Evolutionary conservation across 2,797 vertebrate species (phyloP), one percentile per base, ranked within the genome.

Genomic region (Chloroceryle amazona): DNA sequence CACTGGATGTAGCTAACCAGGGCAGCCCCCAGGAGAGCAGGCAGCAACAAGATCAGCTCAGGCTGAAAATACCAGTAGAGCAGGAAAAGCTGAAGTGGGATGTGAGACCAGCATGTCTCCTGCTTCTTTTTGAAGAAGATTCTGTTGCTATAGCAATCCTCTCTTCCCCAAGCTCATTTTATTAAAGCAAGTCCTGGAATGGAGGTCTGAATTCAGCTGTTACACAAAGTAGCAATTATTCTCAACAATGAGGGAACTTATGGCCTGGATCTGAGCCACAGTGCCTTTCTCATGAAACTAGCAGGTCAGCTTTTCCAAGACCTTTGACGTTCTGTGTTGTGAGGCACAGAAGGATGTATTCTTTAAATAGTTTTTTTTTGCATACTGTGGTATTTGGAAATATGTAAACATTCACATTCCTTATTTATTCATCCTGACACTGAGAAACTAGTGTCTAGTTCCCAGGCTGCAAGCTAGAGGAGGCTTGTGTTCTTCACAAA

Each of bases 141-240:
- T 96, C 37, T 96, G 98, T 98, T 98, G 91, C 98, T 90, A 97
- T 71, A 89, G 98, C 95, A 97, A 98, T 97, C 76, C 75, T 91
- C 79, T 92, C 98, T 85, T 93, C 96, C 97, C 81, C 92, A 94
- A 94, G 87, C 96, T 86, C 66, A 44, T 96, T 97, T 98, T 97
- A 97, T 98, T 97, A 98, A 96, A 98, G 97, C 96, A 96, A 97
- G 95, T 96, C 96, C 95, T 97, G 89, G 87, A 91, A 97, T 97
- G 95, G 97, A 93, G 90, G 92, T 86, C 94, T 89, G 96, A 97
- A 98, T 98, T 98, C 97, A 97, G 94, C 98, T 96, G 81, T 96
- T 94, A 83, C 89, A 98, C 98, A 99, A 98, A 99, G 98, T 97
- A 57, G 61, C 97, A 96, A 98, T 99, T 99, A 98, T 98, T 98